Percentiles rank a stretch among this genome's conserved stretches.
These are phyloP conservation scores for Crypturellus tataupa DNA, from an alignment of 2,797 vertebrate species.

Conservation along the genomic window DNA sequence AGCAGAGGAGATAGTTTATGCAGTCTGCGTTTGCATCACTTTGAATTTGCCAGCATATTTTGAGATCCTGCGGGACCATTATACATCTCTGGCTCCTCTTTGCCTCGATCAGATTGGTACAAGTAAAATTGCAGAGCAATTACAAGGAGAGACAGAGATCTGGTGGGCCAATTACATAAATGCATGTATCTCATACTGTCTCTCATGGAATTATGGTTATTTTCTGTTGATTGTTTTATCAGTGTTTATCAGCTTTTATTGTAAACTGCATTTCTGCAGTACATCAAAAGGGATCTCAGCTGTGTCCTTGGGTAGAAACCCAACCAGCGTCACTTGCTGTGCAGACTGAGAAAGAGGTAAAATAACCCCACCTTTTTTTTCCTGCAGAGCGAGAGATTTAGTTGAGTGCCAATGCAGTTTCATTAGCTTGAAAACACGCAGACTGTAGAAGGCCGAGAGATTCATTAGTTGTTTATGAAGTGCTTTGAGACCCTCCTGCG, in stretches of 20 bases:
- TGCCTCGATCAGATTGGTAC: not conserved
- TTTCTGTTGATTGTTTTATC: not conserved
- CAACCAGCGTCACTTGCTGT: not conserved
- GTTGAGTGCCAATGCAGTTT: rapidly evolving
- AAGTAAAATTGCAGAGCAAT: not conserved
- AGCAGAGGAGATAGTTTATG: not conserved
- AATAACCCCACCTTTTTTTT: not conserved
- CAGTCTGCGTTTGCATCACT: not conserved
- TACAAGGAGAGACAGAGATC: not conserved
- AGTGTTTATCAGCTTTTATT: not conserved
- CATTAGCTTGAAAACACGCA: not conserved
- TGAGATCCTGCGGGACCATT: not conserved
- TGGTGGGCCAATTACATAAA: not conserved
- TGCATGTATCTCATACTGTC: not conserved
- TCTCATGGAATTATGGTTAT: not conserved
- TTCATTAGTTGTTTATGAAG: not conserved
- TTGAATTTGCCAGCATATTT: not conserved
- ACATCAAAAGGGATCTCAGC: not conserved
- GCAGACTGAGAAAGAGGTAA: not conserved
- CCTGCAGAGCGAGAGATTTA: not conserved
- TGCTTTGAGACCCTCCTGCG: not conserved
- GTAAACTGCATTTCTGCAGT: not conserved
- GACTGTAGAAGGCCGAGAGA: not conserved
- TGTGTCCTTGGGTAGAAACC: not conserved
- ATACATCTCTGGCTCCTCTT: constrained; percentile 3